A percentile compares a stretch with the other conserved stretches of the same genome.
These are phyloP conservation scores for Rhizoglyphus robini DNA, from an alignment of 1,140 invertebrate genomes.

Conservation along the genomic window DNA sequence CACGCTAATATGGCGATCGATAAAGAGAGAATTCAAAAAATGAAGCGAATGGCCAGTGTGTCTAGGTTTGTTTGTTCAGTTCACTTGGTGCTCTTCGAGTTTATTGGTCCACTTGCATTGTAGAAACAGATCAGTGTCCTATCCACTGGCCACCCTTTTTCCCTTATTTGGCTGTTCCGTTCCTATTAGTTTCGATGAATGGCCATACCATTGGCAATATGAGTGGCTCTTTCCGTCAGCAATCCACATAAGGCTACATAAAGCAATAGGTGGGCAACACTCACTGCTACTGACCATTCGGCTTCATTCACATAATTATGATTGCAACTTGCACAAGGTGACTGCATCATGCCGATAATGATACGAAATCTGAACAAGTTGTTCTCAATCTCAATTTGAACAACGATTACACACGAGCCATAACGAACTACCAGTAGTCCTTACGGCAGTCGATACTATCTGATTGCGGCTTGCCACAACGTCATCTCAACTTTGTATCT, in stretches of 20 bases:
- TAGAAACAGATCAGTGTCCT: not conserved
- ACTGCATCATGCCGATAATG: not conserved
- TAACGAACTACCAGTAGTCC: not conserved
- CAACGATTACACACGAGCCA: not conserved
- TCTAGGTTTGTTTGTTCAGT: not conserved
- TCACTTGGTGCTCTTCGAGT: not conserved
- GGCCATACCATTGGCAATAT: not conserved
- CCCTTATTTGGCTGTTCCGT: constrained; percentile 8
- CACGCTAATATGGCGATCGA: not conserved
- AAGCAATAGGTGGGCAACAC: not conserved
- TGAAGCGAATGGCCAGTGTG: not conserved
- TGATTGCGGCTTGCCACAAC: too few species aligned
- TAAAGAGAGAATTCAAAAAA: not conserved
- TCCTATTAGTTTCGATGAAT: constrained; percentile 10
- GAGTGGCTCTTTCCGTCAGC: not conserved
- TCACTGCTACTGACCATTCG: not conserved
- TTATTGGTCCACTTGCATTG: constrained; percentile 10
- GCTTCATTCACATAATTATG: constrained; percentile 9
- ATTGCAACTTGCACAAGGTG: not conserved
- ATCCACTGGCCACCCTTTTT: not conserved
- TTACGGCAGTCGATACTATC: too few species aligned
- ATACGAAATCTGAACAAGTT: not conserved
- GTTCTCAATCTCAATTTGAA: too few species aligned
- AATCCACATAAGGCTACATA: not conserved
- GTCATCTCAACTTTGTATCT: too few species aligned